phyloP scores from a whole-genome alignment of 2,113 vertebrate species.

The Plecotus auritus region DNA sequence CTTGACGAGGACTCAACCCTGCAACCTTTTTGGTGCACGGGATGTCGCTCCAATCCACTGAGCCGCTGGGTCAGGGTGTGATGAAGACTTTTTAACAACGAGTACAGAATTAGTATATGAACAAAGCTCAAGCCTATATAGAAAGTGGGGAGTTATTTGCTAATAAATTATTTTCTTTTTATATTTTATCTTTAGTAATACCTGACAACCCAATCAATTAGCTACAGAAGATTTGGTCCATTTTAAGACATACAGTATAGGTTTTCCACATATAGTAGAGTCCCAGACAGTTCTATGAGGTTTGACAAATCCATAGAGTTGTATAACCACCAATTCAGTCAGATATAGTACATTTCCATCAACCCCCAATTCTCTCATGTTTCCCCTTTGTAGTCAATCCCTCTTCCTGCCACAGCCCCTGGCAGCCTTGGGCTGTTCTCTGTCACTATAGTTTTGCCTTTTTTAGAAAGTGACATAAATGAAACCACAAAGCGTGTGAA shows the following conservation, averaged over 20 bases:
- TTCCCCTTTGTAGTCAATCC: too few relatives aligned
- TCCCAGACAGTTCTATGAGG: not conserved
- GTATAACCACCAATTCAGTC: too few relatives aligned
- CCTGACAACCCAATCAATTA: not conserved
- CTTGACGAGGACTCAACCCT: not conserved
- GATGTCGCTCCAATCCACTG: not conserved
- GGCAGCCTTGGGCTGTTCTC: not conserved
- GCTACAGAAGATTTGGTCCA: not conserved
- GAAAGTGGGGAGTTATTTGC: not conserved
- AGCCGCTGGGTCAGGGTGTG: not conserved
- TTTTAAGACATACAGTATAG: not conserved
- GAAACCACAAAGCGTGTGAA: not conserved
- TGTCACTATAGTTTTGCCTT: not conserved
- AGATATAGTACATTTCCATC: not conserved
- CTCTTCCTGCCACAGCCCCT: not conserved
- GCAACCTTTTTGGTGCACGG: not conserved
- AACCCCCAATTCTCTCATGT: not conserved
- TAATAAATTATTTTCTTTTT: not conserved
- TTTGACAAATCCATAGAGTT: not conserved
- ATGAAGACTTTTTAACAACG: not conserved
- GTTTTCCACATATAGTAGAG: not conserved
- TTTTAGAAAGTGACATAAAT: not conserved
- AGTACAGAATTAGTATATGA: not conserved
- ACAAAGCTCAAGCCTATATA: not conserved
- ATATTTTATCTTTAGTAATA: not conserved